Evolutionary conservation across 2,113 vertebrate species (phyloP).

Genomic region (Pitta sordida): DNA sequence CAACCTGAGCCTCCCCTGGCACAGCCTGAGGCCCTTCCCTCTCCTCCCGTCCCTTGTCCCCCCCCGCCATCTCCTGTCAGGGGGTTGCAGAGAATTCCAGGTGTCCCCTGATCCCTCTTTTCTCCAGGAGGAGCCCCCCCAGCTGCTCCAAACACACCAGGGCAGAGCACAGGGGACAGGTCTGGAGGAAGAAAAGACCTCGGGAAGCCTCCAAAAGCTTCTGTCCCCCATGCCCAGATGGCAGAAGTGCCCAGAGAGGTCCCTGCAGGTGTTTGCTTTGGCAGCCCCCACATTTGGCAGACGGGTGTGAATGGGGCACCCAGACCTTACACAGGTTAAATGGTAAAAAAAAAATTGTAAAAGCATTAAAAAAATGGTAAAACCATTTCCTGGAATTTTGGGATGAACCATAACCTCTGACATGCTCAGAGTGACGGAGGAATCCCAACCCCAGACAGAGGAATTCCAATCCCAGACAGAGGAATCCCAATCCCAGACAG

Average conservation of each 20-base stretch:
- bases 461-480: not conserved
- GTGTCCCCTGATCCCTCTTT: not conserved
- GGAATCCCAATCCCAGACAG: not conserved
- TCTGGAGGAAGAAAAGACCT: not conserved
- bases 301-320: too few relatives aligned
- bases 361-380: too few relatives aligned
- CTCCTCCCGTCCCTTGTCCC: too few relatives aligned
- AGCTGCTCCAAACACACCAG: not conserved
- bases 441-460: not conserved
- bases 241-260: not conserved
- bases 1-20: too few relatives aligned
- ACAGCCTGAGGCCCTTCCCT: too few relatives aligned
- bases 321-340: accelerated
- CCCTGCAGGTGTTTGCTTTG: accelerated
- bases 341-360: too few relatives aligned
- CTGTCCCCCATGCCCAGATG: not conserved
- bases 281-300: accelerated
- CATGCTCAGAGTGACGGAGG: not conserved
- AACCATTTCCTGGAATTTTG: not conserved
- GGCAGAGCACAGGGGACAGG: not conserved
- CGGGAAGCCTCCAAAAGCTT: not conserved
- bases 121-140: not conserved
- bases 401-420: not conserved
- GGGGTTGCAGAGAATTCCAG: too few relatives aligned
- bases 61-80: too few relatives aligned